Evolutionary conservation across 2,797 vertebrate species (phyloP), one percentile per base, ranked within the genome.

Genomic region (Micrastur ruficollis): DNA sequence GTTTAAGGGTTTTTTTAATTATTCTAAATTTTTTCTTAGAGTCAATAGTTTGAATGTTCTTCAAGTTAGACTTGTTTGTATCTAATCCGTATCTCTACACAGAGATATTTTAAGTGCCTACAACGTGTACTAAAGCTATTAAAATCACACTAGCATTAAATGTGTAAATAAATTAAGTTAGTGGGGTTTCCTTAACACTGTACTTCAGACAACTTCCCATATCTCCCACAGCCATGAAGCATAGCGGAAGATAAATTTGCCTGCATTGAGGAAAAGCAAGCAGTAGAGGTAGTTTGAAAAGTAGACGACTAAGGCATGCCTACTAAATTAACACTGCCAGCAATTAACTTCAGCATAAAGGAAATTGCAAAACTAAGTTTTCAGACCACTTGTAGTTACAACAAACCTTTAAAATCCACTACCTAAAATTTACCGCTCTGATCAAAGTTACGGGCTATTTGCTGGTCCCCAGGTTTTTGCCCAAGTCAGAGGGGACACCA

Each of bases 161-260:
- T 15, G 72, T n/a, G 67, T 49, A 76, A 86, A 86, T 44, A 91
- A 63, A 78, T 26, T 15, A 85, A 94, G 34, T 26, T 20, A 4
- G 1, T 2, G 23, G 59, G 56, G 79, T 68, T 88, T 87, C 63
- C 63, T 70, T 5, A 81, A 59, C 25, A 25, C 87, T 22, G 34
- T 4, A 16, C 49, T 63, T 74, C 71, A 67, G n/a, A 40, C 20
- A 88, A 1, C n/a, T 63, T 66, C 47, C 46, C 65, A 0, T 12
- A 26, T 1, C 52, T 61, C 29, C 36, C 75, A 71, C n/a, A 61
- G 61, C 53, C 67, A 78, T 0, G 0, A 50, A 22, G 40, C 2
- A 0, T 4, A 18, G 6, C 27, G 61, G 32, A 9, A 38, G 58
- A 47, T 18, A 36, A 31, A 58, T 3, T 4, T 36, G 82, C 63